Evolutionary conservation across 2,888 invertebrate species (phyloP).

Genomic region (Pyrochroa serraticornis): DNA sequence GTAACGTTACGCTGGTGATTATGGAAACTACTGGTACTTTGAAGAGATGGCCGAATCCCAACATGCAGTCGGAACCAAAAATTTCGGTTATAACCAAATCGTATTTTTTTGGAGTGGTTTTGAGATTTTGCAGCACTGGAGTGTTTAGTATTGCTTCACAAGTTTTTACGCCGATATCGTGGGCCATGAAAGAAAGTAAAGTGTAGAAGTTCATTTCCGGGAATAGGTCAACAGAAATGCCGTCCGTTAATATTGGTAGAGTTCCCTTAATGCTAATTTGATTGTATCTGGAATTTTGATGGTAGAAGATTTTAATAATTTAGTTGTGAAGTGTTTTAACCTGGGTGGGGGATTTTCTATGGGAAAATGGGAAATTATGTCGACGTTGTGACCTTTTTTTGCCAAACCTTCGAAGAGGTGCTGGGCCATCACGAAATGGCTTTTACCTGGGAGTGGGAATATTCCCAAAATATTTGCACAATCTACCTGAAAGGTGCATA

Average conservation of each 20-base stretch:
- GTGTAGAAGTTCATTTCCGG: neutral
- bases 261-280: conserved; percentile 39
- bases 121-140: conserved; percentile 35
- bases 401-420: conserved; percentile 66
- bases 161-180: conserved; percentile 13
- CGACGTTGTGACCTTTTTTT: conserved; percentile 68
- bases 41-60: conserved; percentile 64
- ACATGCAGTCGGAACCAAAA: conserved; percentile 66
- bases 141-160: conserved; percentile 45
- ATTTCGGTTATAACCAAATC: conserved; percentile 66
- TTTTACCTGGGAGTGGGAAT: conserved; percentile 71
- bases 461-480: conserved; percentile 62
- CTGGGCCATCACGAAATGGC: conserved; percentile 49
- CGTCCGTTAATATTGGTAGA: conserved; percentile 33
- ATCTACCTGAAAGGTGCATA: no score
- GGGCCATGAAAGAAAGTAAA: conserved; percentile 21
- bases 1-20: conserved; percentile 63
- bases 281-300: conserved; percentile 33
- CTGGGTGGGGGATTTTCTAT: conserved; percentile 53
- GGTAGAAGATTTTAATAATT: neutral
- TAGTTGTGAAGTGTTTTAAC: neutral
- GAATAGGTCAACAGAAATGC: conserved; percentile 32
- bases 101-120: conserved; percentile 57
- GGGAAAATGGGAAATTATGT: conserved; percentile 71
- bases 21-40: conserved; percentile 63